Percentiles rank a stretch among this genome's conserved stretches.
Conservation (phyloP, 1,140 invertebrate species). For the Arion vulgaris region DNA sequence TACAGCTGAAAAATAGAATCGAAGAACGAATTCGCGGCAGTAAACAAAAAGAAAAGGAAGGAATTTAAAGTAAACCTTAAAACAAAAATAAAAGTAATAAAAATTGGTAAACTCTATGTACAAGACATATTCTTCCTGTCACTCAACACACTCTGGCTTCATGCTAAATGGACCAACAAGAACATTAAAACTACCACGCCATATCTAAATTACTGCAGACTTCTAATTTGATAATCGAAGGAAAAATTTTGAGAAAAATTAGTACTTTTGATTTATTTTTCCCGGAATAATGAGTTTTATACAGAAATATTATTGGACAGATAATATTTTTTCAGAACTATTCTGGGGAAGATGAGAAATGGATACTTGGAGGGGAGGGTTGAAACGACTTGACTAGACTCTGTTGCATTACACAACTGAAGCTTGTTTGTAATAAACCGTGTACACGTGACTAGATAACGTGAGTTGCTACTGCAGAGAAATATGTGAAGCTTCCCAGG, state of each 20-base stretch:
- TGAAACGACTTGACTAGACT: no score
- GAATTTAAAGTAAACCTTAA: background rate
- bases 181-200: background rate
- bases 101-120: background rate
- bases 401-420: no score
- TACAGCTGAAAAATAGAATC: background rate
- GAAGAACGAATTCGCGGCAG: background rate
- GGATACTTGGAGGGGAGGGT: no score
- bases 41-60: background rate
- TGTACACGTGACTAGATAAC: background rate
- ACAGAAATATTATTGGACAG: no score
- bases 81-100: background rate
- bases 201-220: background rate
- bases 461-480: background rate
- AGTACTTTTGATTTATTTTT: no score
- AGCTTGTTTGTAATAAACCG: no score
- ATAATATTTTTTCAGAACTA: no score
- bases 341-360: no score
- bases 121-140: background rate
- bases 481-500: conserved; percentile 11
- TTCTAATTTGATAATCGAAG: background rate
- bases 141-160: background rate
- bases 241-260: background rate
- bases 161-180: background rate
- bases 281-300: no score